phyloP scores from a whole-genome alignment of 2,797 vertebrate species.

The Propithecus perrieri region DNA sequence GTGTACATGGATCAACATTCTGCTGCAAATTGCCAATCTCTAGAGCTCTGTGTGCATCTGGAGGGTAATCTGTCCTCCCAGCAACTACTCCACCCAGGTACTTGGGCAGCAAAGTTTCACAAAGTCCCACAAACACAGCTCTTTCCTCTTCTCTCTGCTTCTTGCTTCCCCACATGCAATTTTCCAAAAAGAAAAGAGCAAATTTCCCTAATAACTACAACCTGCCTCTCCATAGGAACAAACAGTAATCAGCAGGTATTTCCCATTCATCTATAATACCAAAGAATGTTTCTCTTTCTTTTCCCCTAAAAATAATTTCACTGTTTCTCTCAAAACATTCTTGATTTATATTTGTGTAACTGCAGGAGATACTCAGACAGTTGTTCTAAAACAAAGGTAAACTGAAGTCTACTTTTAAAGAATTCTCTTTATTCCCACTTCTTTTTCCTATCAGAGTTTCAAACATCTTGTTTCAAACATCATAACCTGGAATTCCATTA shows the following conservation, averaged over 20 bases:
- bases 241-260: not conserved
- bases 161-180: not conserved
- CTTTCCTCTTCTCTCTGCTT: not conserved
- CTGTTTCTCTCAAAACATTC: not conserved
- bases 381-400: not conserved
- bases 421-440: not conserved
- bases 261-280: not conserved
- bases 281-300: not conserved
- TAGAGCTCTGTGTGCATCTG: not conserved
- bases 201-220: not conserved
- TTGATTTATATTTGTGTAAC: not conserved
- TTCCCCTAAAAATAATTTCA: not conserved
- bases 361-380: not conserved
- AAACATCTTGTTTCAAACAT: not conserved
- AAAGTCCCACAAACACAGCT: not conserved
- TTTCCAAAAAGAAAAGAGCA: not conserved
- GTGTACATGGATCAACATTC: not conserved
- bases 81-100: not conserved
- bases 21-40: not conserved
- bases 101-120: not conserved
- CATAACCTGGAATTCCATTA: not conserved
- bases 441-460: slow-evolving; percentile 9
- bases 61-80: not conserved
- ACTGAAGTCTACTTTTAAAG: not conserved
- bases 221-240: not conserved